These are phyloP conservation scores for Mus minutoides DNA, from an alignment of 2,797 vertebrate species.

Conservation along the genomic window DNA sequence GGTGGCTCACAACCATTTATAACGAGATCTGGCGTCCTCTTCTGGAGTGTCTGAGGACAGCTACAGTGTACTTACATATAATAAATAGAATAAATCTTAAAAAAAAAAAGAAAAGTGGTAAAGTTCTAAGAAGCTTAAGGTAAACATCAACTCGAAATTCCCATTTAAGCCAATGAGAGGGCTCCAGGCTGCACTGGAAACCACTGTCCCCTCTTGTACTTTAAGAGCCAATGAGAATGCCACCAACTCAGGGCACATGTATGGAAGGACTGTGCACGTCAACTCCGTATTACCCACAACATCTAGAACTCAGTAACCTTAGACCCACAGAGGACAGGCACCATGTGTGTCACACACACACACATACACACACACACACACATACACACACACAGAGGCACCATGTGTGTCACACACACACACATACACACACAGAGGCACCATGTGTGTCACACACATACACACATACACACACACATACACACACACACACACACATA, in stretches of 20 bases:
- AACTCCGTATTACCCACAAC: neutral
- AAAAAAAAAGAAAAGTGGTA: no score
- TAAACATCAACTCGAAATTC: conserved; percentile 36
- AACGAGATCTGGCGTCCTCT: no score
- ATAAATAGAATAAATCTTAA: no score
- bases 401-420: no score
- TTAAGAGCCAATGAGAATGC: neutral
- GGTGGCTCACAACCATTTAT: no score
- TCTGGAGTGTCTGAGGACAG: no score
- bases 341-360: neutral
- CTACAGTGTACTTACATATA: no score
- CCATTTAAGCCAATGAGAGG: conserved; percentile 19
- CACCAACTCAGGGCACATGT: neutral
- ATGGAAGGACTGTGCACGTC: neutral
- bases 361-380: neutral
- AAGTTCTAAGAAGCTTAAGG: conserved; percentile 28
- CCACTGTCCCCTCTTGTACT: neutral
- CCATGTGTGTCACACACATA: no score
- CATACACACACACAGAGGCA: no score
- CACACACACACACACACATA: neutral
- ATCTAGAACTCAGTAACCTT: neutral
- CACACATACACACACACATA: neutral
- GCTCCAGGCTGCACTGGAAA: neutral
- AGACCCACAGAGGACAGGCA: neutral
- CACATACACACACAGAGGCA: neutral